Evolutionary conservation across 2,797 vertebrate genomes (phyloP), one percentile per base, ranked within the genome.

Genomic region (Fistularia commersonii): DNA sequence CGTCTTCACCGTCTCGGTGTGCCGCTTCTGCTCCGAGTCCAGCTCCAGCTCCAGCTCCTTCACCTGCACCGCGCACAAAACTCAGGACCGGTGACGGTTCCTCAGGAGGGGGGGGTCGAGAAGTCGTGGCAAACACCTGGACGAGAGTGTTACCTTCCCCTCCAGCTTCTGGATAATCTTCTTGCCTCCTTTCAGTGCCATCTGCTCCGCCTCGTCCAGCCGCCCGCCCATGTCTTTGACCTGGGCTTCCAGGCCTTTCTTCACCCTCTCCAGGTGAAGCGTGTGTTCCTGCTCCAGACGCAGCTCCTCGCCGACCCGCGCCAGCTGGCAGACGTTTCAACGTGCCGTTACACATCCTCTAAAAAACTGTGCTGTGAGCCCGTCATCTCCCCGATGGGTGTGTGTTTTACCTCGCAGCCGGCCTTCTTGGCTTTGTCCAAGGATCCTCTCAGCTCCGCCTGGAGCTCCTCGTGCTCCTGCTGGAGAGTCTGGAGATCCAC

Each of bases 91-190:
- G 5, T 7, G 5, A 7, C 6, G 35, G 6, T 2, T 36, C 35
- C 7, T 36, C 7, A 23, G 23, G 23, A 23, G 4, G 23, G 23
- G n/a, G 3, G n/a, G 40, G 40, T 41, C 12, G 11, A 13, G 7
- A 8, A 8, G 40, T 7, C 8, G 8, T 8, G 7, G 41, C 41
- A 14, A 13, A 13, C 3, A 15, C 40, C 35, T 36, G 35, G 4
- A 23, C 23, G 23, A 4, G 23, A 23, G 23, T 23, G 23, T 23
- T 48, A 93, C 92, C 90, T 87, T 90, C 11, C 74, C 85, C 74
- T 93, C 92, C 67, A 92, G 63, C 65, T 93, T 93, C 86, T 93
- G 91, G 51, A 92, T 90, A 65, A 89, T 80, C 79, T 92, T 93
- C 77, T 91, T 93, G 35, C 91, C 92, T 50, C 91, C 92, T 58